These are phyloP conservation scores for Dipodomys ordii DNA, from an alignment of 2,113 vertebrate species.

Conservation along the genomic window DNA sequence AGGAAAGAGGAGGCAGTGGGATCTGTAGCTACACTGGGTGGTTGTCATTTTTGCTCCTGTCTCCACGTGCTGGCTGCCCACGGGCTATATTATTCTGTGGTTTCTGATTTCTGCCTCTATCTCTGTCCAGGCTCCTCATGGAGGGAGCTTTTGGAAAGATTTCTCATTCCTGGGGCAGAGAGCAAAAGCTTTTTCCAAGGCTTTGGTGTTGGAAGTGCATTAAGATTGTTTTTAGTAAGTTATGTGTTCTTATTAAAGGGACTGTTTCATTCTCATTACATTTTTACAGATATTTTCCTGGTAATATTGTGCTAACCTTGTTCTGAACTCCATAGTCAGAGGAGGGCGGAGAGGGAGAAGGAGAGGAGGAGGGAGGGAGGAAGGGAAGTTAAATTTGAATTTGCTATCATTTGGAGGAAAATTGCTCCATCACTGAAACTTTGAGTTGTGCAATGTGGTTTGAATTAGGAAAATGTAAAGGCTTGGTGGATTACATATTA, in stretches of 20 bases:
- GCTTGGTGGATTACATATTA: neutral
- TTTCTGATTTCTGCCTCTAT: neutral
- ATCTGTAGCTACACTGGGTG: neutral
- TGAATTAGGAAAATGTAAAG: constrained; percentile 25
- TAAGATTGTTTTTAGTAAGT: neutral
- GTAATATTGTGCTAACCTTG: constrained; percentile 3
- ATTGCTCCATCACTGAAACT: neutral
- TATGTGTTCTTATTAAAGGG: constrained; percentile 1
- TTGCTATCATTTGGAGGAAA: neutral
- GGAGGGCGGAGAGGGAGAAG: rapidly evolving
- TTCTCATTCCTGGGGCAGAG: neutral
- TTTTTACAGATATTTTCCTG: constrained; percentile 3
- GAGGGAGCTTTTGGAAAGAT: neutral
- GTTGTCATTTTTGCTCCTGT: neutral
- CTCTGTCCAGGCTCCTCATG: neutral
- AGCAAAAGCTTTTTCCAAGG: neutral
- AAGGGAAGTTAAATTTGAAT: neutral
- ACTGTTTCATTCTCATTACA: constrained; percentile 25
- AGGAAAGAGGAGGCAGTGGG: neutral
- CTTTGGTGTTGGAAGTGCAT: neutral
- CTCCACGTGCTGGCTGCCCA: neutral
- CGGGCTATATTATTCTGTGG: neutral
- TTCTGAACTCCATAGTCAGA: neutral
- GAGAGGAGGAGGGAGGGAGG: no score
- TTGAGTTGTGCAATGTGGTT: neutral